These are phyloP conservation scores for Scrobipalpa atriplicella DNA, from an alignment of 2,888 invertebrate genomes.

Conservation along the genomic window DNA sequence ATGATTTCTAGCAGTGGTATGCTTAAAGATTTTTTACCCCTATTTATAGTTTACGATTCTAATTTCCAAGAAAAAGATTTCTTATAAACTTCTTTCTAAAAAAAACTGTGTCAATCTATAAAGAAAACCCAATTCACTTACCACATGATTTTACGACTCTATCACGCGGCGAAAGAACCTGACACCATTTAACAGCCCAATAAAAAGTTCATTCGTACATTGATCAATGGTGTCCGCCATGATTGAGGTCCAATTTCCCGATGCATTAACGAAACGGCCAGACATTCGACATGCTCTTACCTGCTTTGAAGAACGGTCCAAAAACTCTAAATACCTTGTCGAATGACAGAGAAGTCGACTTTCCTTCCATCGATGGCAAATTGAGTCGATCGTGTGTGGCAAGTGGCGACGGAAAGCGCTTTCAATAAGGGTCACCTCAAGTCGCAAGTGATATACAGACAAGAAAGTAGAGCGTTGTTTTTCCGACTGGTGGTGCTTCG, in stretches of 20 bases:
- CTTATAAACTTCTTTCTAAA: neutral
- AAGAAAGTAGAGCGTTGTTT: neutral
- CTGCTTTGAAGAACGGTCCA: constrained; percentile 30
- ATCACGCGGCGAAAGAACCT: neutral
- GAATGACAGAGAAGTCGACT: constrained; percentile 13
- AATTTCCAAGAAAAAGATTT: no score
- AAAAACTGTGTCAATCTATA: neutral
- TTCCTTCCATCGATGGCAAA: constrained; percentile 22
- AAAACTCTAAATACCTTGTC: constrained; percentile 24
- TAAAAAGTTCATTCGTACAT: neutral
- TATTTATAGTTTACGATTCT: no score
- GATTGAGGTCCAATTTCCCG: constrained; percentile 16
- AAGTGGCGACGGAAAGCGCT: constrained; percentile 11
- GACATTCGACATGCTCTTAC: constrained; percentile 26
- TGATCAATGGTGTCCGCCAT: constrained; percentile 10
- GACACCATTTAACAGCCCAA: constrained; percentile 2
- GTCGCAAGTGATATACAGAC: neutral
- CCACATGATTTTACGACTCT: neutral
- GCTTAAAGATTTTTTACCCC: no score
- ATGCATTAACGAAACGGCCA: constrained; percentile 18
- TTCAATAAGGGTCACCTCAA: neutral
- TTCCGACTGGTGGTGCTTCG: neutral
- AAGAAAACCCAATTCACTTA: constrained; percentile 1
- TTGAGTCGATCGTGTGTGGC: constrained; percentile 17
- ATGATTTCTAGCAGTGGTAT: no score